Percentiles rank a stretch among this genome's conserved stretches.
Evolutionary conservation across 2,113 vertebrate species (phyloP).

Genomic region (Addax nasomaculatus): DNA sequence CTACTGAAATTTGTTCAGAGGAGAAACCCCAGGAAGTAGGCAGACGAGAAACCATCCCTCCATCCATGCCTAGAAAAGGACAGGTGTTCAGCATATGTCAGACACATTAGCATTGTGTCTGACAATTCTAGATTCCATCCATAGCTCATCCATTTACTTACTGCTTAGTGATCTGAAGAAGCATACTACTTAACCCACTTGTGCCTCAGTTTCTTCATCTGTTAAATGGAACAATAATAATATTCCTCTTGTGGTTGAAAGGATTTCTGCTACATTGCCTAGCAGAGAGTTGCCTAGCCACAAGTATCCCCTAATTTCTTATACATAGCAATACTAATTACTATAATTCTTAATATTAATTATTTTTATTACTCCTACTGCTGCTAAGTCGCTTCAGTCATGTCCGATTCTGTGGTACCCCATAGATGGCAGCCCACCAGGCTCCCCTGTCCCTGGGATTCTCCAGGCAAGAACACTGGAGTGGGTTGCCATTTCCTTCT

Average conservation of each 20-base stretch:
- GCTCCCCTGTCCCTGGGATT: too few relatives aligned
- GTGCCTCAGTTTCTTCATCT: background rate
- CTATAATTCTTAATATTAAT: background rate
- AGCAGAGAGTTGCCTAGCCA: background rate
- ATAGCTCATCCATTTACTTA: background rate
- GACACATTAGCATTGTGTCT: background rate
- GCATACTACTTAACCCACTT: background rate
- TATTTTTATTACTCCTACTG: background rate
- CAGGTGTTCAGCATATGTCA: background rate
- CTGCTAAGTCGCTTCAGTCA: accelerated
- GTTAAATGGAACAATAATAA: background rate
- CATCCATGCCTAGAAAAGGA: background rate
- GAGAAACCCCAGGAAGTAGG: background rate
- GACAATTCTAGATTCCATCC: background rate
- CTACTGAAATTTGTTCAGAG: background rate
- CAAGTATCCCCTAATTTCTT: background rate
- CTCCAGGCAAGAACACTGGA: too few relatives aligned
- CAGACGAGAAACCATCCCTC: background rate
- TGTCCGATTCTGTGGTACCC: accelerated
- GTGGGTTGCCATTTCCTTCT: background rate
- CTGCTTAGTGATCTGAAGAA: background rate
- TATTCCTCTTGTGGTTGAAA: background rate
- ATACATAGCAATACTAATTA: background rate
- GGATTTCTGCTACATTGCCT: background rate
- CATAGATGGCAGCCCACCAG: background rate